Conservation (phyloP, 2,113 vertebrate species). For the Columba janthina region DNA sequence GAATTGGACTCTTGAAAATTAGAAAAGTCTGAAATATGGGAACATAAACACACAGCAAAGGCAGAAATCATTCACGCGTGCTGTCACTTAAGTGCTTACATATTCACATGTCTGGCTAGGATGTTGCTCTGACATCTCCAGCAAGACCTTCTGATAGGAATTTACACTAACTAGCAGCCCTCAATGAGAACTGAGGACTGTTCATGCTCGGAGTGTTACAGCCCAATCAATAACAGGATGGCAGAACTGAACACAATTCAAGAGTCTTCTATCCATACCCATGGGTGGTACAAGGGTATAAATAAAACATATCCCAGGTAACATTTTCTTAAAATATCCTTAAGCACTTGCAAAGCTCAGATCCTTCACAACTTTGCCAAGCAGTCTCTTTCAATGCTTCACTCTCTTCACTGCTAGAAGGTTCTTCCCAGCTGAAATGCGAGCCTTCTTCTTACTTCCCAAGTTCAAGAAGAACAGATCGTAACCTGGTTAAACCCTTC, state of each 20-base stretch:
- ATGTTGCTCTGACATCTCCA: not conserved
- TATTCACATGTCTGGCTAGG: not conserved
- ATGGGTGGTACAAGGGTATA: not conserved
- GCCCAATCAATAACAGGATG: not conserved
- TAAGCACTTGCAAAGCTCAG: not conserved
- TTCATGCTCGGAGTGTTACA: not conserved
- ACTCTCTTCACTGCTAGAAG: not conserved
- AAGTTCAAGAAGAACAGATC: not conserved
- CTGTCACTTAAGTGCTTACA: not conserved
- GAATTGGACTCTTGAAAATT: not conserved
- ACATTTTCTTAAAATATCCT: not conserved
- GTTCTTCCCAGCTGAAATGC: not conserved
- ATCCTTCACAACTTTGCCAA: not conserved
- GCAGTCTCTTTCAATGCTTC: not conserved
- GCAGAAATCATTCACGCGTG: not conserved
- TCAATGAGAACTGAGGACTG: not conserved
- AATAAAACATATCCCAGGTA: not conserved
- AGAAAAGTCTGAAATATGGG: not conserved
- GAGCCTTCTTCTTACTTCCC: not conserved
- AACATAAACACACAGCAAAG: not conserved
- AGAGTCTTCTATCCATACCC: not conserved
- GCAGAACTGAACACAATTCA: not conserved
- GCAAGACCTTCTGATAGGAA: not conserved
- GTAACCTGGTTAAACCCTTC: not conserved
- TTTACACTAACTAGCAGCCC: not conserved